phyloP scores from a whole-genome alignment of 92 coral and sea anemone genomes.

The Anthopleura xanthogrammica region DNA sequence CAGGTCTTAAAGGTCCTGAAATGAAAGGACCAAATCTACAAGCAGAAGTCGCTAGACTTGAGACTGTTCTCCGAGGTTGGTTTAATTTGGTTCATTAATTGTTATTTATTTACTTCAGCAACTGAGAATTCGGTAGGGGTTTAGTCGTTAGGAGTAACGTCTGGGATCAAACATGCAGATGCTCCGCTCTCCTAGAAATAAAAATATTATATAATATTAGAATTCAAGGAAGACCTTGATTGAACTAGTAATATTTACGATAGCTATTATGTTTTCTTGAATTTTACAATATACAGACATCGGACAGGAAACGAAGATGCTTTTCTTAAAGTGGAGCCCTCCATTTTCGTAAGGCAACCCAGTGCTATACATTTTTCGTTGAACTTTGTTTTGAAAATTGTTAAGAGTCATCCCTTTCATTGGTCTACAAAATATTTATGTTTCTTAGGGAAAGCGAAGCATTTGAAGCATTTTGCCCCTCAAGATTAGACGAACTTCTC shows the following conservation, averaged over 20 bases:
- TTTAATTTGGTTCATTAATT: background rate
- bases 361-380: background rate
- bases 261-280: background rate
- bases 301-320: slow-evolving; percentile 75
- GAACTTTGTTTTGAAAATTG: background rate
- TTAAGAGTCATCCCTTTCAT: background rate
- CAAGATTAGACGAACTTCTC: slow-evolving; percentile 84
- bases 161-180: too few relatives aligned
- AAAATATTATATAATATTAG: background rate
- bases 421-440: background rate
- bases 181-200: background rate
- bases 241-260: background rate
- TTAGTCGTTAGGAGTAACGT: too few relatives aligned
- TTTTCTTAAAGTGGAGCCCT: slow-evolving; percentile 71
- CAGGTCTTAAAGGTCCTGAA: slow-evolving; percentile 11
- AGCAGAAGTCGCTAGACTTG: slow-evolving; percentile 38
- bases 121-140: background rate
- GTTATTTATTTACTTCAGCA: too few relatives aligned
- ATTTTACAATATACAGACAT: slow-evolving; percentile 40
- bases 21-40: slow-evolving; percentile 9
- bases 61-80: slow-evolving; percentile 52
- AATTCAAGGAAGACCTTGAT: too few relatives aligned
- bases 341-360: slow-evolving; percentile 64
- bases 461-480: slow-evolving; percentile 87
- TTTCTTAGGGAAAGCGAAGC: slow-evolving; percentile 84